These are phyloP conservation scores for Drosophila littoralis DNA, from an alignment of 1,140 invertebrate genomes.

Conservation along the genomic window DNA sequence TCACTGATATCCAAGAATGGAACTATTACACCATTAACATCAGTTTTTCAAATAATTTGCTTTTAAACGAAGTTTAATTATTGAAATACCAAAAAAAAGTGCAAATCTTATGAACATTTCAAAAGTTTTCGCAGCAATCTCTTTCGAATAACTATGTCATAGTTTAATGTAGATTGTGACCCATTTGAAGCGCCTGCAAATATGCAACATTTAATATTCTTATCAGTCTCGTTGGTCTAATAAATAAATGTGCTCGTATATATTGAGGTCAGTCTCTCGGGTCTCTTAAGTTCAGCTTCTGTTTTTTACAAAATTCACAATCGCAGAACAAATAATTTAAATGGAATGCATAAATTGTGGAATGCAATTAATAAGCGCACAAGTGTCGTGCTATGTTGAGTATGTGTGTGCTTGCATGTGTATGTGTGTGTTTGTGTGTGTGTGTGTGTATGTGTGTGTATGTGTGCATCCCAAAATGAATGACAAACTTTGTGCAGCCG, in stretches of 20 bases:
- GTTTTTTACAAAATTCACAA: constrained; percentile 17
- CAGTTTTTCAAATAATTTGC: too few relatives aligned
- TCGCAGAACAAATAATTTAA: constrained; percentile 49
- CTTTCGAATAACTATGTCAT: too few relatives aligned
- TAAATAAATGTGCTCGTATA: not conserved
- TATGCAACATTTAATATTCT: not conserved
- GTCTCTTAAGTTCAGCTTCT: not conserved
- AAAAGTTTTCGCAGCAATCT: too few relatives aligned
- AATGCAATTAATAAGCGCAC: constrained; percentile 75
- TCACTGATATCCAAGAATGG: too few relatives aligned
- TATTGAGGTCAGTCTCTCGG: not conserved
- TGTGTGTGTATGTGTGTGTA: constrained; percentile 19
- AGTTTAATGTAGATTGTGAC: too few relatives aligned
- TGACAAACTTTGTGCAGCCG: constrained; percentile 61
- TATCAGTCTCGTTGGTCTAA: too few relatives aligned
- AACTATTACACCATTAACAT: too few relatives aligned
- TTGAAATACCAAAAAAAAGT: too few relatives aligned
- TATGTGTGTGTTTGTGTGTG: not conserved
- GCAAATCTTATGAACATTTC: too few relatives aligned
- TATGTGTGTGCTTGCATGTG: not conserved
- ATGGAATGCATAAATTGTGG: constrained; percentile 72
- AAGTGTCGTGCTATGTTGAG: constrained; percentile 29
- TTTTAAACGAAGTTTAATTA: too few relatives aligned
- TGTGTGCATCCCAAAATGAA: constrained; percentile 65
- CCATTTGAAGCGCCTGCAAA: too few relatives aligned